phyloP scores from a whole-genome alignment of 2,113 vertebrate genomes.

The Aramus guarauna region DNA sequence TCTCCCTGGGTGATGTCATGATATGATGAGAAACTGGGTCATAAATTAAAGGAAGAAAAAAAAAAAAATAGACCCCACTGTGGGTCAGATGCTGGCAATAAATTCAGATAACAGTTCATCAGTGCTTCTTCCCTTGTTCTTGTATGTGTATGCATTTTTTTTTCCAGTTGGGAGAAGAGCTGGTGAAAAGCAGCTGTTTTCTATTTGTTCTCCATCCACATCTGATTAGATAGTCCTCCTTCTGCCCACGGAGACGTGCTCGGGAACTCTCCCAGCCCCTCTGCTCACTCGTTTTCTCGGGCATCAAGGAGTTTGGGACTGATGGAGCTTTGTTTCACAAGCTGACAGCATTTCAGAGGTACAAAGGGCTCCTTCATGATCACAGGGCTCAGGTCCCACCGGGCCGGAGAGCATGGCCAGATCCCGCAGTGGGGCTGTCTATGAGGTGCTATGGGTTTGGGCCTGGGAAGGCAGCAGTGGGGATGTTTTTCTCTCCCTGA shows the following conservation, averaged over 20 bases:
- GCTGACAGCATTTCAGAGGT: conserved; percentile 16
- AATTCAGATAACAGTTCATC: conserved; percentile 70
- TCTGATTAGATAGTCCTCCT: conserved; percentile 49
- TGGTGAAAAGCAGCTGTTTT: conserved; percentile 69
- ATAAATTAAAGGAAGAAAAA: conserved; percentile 33
- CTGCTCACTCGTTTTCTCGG: not conserved
- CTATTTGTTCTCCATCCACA: conserved; percentile 57
- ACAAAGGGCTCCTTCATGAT: not conserved
- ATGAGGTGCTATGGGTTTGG: not conserved
- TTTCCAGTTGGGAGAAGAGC: conserved; percentile 39
- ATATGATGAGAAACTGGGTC: conserved; percentile 27
- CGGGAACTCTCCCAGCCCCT: conserved; percentile 4
- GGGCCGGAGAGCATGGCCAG: not conserved
- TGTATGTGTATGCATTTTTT: conserved; percentile 19
- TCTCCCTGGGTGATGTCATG: conserved; percentile 63
- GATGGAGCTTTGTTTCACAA: conserved; percentile 6
- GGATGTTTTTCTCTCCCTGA: not conserved
- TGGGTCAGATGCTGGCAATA: conserved; percentile 67
- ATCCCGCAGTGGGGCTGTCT: not conserved
- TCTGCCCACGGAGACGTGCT: conserved; percentile 25
- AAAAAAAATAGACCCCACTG: conserved; percentile 42
- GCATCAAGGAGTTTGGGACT: not conserved
- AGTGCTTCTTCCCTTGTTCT: conserved; percentile 52
- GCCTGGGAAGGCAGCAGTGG: not conserved
- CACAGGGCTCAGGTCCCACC: not conserved